phyloP scores from a whole-genome alignment of 2,113 vertebrate species.

The Tonatia bakeri region DNA sequence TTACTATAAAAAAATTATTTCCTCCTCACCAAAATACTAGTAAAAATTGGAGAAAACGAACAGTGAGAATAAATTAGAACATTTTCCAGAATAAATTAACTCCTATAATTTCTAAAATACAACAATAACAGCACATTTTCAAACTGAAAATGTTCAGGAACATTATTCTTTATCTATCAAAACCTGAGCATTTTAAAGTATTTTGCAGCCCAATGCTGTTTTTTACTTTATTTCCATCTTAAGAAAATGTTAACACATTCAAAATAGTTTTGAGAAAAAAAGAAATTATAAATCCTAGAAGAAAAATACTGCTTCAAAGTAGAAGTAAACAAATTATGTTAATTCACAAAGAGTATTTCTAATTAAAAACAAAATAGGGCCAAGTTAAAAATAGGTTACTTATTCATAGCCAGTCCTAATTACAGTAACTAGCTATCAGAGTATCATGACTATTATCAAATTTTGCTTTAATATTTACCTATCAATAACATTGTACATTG shows the following conservation, averaged over 20 bases:
- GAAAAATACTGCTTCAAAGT: neutral
- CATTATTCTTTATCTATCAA: neutral
- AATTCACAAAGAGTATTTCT: conserved; percentile 9
- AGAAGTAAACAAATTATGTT: neutral
- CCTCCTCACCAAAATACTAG: neutral
- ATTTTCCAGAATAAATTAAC: neutral
- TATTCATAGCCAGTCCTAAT: neutral
- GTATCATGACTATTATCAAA: neutral
- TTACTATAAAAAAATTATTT: neutral
- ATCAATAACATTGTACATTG: neutral
- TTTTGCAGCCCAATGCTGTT: neutral
- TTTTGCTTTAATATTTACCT: neutral
- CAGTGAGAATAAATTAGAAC: neutral
- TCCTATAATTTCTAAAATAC: neutral
- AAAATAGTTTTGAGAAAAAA: neutral
- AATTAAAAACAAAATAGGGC: neutral
- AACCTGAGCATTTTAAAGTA: neutral
- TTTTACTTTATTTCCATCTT: neutral
- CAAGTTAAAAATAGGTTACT: neutral
- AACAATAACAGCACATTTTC: neutral
- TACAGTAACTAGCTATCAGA: neutral
- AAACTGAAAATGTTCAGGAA: neutral
- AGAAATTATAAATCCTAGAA: neutral
- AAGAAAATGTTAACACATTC: neutral
- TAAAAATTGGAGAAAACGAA: neutral